Evolutionary conservation across 2,113 vertebrate genomes (phyloP).

Genomic region (Isichthys henryi): DNA sequence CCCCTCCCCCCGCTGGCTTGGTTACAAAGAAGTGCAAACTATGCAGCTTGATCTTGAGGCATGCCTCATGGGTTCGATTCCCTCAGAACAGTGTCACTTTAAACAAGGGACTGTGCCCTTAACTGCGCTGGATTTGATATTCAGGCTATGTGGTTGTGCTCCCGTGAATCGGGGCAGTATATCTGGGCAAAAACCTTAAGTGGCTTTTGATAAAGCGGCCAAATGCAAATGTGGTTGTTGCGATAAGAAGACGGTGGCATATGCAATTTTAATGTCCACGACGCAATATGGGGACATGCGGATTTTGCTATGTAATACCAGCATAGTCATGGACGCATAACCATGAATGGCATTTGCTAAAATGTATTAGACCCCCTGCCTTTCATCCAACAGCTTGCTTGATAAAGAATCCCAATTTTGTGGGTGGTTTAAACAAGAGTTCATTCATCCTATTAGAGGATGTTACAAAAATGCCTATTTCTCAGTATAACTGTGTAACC

Average conservation of each 20-base stretch:
- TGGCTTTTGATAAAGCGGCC: neutral
- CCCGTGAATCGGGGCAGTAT: neutral
- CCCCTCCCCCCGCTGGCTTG: neutral
- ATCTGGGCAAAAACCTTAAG: neutral
- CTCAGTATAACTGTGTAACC: neutral
- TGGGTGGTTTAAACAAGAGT: neutral
- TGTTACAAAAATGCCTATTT: neutral
- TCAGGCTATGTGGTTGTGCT: neutral
- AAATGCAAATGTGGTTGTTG: neutral
- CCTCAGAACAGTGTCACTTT: neutral
- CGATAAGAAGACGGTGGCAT: neutral
- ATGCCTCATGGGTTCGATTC: neutral
- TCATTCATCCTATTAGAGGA: neutral
- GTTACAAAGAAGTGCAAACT: neutral
- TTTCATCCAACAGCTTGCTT: neutral
- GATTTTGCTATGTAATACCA: neutral
- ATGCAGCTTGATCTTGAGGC: neutral
- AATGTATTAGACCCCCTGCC: neutral
- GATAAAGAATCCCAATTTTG: constrained; percentile 1
- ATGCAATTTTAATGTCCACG: neutral
- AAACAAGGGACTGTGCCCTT: neutral
- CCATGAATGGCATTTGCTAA: neutral
- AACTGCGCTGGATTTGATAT: neutral
- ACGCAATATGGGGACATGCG: neutral
- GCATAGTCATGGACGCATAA: neutral